Base-by-base conservation (phyloP, 2,113 vertebrate species). In the Macroglossus sobrinus region DNA sequence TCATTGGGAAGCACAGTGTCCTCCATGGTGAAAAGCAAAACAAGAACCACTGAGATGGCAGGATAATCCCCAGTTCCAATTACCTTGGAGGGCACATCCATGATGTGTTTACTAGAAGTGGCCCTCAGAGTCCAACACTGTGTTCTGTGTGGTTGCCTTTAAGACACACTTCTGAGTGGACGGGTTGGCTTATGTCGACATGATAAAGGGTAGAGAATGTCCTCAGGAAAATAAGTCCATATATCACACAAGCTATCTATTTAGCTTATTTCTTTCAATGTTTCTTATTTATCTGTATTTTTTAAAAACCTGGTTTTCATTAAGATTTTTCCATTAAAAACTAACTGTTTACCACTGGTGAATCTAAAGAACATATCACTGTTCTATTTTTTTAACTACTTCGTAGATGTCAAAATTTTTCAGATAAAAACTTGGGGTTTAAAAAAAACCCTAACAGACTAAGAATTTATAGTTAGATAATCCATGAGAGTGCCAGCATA, bases 281-380 rank as follows among this genome's bases (percentile, higher is more conserved):
- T 63, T 80, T 84, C n/a, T 35, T 68, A 7, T 75, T 88, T 66
- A 74, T 53, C 45, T 76, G 33, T 24, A 18, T 68, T 84, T 35
- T 86, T 63, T 19, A 13, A 53, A 93, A 78, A 57, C 12, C 0
- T 40, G 30, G 12, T 59, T 85, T 78, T 63, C 57, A 26, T 5
- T 75, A 78, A 59, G 72, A 28, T 5, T 74, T 72, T 87, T 55
- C 72, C 68, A 89, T 19, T 59, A 78, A 84, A 91, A 93, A 74
- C 12, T 3, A 76, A 91, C 13, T 53, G 30, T 82, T 93, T 38
- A 26, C 1, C 66, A 14, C 1, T 64, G 30, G 59, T 35, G 75
- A 80, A 72, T 21, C 40, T 40, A 63, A 30, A 95, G 45, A 35
- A 35, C 9, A 30, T n/a, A 79, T 3, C 55, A 24, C 24, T 79